Evolutionary conservation across 1,140 invertebrate genomes (phyloP).

Genomic region (Coenobita brevimanus): DNA sequence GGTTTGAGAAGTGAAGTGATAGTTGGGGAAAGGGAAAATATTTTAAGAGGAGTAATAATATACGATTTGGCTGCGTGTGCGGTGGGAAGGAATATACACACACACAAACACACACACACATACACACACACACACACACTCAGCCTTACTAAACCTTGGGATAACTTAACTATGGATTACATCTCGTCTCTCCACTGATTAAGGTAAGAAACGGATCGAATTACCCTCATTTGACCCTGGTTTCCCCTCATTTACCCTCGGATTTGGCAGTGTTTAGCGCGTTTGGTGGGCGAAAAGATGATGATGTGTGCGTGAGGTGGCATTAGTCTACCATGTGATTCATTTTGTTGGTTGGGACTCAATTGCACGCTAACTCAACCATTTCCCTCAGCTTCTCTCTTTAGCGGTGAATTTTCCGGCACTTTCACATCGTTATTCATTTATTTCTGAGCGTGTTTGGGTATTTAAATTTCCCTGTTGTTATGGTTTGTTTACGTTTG

Average conservation of each 20-base stretch:
- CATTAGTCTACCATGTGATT: slow-evolving; percentile 12
- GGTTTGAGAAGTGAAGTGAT: no score
- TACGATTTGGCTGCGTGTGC: slow-evolving; percentile 14
- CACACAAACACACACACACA: no score
- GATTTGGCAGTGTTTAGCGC: background rate
- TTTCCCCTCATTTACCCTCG: background rate
- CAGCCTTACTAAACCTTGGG: slow-evolving; percentile 11
- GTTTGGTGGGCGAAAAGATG: background rate
- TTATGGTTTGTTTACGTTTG: no score
- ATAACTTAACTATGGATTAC: slow-evolving; percentile 53
- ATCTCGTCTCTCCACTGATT: slow-evolving; percentile 34
- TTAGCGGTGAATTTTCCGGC: no score
- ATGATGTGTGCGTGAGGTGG: background rate
- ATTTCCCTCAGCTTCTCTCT: background rate
- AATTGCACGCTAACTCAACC: slow-evolving; percentile 4
- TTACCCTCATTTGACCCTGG: background rate
- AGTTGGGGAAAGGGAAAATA: no score
- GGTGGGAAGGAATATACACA: no score
- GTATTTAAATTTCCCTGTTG: no score
- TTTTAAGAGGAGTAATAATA: slow-evolving; percentile 19
- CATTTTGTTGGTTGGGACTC: slow-evolving; percentile 20
- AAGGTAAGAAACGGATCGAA: slow-evolving; percentile 13
- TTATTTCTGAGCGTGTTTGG: no score
- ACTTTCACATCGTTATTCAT: background rate
- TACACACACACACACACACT: slow-evolving; percentile 26